Evolutionary conservation across 2,113 vertebrate genomes (phyloP), one percentile per base, ranked within the genome.

Genomic region (Apteryx mantelli): DNA sequence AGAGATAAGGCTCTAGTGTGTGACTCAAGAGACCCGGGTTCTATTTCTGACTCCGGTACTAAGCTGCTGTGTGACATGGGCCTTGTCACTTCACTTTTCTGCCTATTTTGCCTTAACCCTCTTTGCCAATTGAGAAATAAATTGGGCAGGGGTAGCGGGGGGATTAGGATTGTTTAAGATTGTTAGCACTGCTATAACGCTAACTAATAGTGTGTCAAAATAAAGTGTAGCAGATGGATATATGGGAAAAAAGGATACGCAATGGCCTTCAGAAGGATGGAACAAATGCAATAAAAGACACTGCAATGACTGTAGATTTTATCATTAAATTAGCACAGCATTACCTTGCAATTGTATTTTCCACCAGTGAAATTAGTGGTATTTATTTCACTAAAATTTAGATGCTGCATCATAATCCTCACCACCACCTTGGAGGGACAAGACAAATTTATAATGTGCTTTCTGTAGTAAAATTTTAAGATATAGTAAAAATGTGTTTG

Each of bases 101-200:
- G 36, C 63, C 36, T 60, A 1, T 38, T 50, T 86, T 79, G 5
- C 11, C 25, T 44, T 44, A 44, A 26, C 20, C 28, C 24, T 24
- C 66, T 63, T 40, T 48, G 63, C 30, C 66, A n/a, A 10, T 17
- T 80, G 28, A 70, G 69, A 66, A 61, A 38, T 28, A 42, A 86
- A 7, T 3, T 20, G 7, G 0, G 1, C 9, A 34, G 9, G 7
- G 22, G 30, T 28, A 30, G 18, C 58, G 20, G 13, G 12, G 34
- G 20, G 4, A 40, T 46, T 52, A 53, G 36, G 50, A n/a, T 2
- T 20, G 30, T 64, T 66, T 13, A 19, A 46, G 34, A 3, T 52
- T 81, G 18, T 60, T 38, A n/a, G 13, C 52, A 40, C 21, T 53
- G 22, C 52, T 71, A 0, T 22, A 73, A 48, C 38, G 12, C 22